Evolutionary conservation across 2,113 vertebrate species (phyloP).

Genomic region (Nicator chloris): DNA sequence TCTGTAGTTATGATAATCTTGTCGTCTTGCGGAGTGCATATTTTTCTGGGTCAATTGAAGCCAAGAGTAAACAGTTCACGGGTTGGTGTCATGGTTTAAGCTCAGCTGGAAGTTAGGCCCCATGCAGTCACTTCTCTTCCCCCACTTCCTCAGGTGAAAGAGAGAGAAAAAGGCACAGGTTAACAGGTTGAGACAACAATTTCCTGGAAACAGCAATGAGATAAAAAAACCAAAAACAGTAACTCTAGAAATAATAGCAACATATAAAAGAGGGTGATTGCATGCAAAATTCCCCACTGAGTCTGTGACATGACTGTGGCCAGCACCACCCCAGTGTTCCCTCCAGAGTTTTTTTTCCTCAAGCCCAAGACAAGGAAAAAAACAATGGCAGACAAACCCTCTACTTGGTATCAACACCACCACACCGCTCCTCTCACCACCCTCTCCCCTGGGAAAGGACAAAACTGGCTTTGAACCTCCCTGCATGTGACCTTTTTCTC

Average conservation of each 20-base stretch:
- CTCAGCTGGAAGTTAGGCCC: neutral
- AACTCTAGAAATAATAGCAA: neutral
- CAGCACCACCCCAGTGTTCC: neutral
- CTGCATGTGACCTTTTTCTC: neutral
- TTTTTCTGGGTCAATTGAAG: accelerated
- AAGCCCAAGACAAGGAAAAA: neutral
- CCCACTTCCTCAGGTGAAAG: accelerated
- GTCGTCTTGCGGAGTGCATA: accelerated
- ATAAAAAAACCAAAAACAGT: neutral
- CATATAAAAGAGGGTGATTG: neutral
- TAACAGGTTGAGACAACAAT: neutral
- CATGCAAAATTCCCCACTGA: neutral
- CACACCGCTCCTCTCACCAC: neutral
- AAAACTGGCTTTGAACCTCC: neutral
- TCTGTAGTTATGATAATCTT: neutral
- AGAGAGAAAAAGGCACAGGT: neutral
- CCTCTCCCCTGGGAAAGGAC: neutral
- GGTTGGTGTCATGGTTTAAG: neutral
- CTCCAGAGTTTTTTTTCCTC: neutral
- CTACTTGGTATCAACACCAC: neutral
- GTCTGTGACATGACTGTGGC: accelerated
- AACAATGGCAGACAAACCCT: neutral
- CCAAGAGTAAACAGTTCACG: neutral
- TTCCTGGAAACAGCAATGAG: neutral
- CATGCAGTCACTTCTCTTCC: neutral